Base-by-base conservation (phyloP, 2,113 vertebrate genomes). In the Cyprinodon variegatus region DNA sequence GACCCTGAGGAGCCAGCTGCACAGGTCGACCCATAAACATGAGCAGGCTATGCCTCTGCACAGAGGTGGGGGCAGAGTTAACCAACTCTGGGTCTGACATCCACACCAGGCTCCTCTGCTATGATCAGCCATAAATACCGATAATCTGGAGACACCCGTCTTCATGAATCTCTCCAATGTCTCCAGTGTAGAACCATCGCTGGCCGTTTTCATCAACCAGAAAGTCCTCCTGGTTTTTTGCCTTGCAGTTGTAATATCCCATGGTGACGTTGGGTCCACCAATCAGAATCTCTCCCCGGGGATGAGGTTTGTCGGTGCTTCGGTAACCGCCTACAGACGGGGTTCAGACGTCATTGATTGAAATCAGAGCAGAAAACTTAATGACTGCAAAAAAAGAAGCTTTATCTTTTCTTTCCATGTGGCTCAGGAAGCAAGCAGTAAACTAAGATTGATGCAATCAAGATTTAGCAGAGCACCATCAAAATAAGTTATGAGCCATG, bases 101-200 rank as follows among this genome's bases (percentile, higher is more conserved):
- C 17, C 9, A n/a, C 3, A 20, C 50, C 7, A 20, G 13, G 13
- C 20, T 70, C 48, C 64, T 7, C 39, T 15, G 36, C 37, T 29
- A 7, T 46, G 17, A 57, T 65, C 53, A 7, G 15, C 60, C 38
- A 41, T 40, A 11, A 36, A 11, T 48, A 99, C 98, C 98, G 45
- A 98, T 98, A 46, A 99, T 98, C 91, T 98, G 96, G 60, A 99
- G 93, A 89, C 97, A 97, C 1, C 98, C 97, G 46, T 99, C 98
- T 37, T 94, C 77, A 15, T 98, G 96, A 86, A 98, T 94, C 85
- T 99, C 97, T 5, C 97, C 98, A 29, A 99, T 96, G 82, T 99
- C 98, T 69, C 98, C 97, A 0, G 98, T 99, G 65, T 95, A 97
- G 74, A 99, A 97, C 98, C 98, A 99, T 20, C 96, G 92, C 91